These are phyloP conservation scores for Epinephelus moara DNA, from an alignment of 2,113 vertebrate genomes.

Conservation along the genomic window DNA sequence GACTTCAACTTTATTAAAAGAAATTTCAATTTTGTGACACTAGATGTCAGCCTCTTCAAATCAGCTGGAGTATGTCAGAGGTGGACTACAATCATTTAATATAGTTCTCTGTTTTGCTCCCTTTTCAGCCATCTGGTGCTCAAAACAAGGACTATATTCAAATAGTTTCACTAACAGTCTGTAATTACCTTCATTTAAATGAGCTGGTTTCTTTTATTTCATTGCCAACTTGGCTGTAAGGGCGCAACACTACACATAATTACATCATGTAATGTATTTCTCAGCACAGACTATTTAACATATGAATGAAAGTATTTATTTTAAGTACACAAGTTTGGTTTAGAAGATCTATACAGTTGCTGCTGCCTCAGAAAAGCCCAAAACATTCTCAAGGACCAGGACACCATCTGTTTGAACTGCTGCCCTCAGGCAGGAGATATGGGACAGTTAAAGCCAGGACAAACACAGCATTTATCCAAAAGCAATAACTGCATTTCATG, in stretches of 20 bases:
- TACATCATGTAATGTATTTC: neutral
- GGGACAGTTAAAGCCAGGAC: too few relatives aligned
- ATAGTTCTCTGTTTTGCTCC: too few relatives aligned
- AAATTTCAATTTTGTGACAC: constrained; percentile 54
- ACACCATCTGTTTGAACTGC: too few relatives aligned
- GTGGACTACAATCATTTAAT: neutral
- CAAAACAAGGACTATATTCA: constrained; percentile 59
- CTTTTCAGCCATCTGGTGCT: constrained; percentile 82
- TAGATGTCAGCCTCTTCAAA: constrained; percentile 75
- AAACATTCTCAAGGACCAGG: too few relatives aligned
- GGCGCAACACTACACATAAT: too few relatives aligned
- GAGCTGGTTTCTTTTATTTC: neutral
- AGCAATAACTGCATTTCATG: too few relatives aligned
- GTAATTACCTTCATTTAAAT: neutral
- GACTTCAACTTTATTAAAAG: neutral
- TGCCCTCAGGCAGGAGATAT: too few relatives aligned
- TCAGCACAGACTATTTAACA: neutral
- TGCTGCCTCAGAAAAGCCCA: too few relatives aligned
- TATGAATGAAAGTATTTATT: neutral
- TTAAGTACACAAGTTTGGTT: neutral
- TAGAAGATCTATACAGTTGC: too few relatives aligned
- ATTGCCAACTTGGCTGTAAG: neutral
- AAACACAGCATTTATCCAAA: too few relatives aligned
- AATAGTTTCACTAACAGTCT: neutral
- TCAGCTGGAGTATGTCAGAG: neutral